Evolutionary conservation across 2,888 invertebrate species (phyloP).

Genomic region (Clusia tigrina): DNA sequence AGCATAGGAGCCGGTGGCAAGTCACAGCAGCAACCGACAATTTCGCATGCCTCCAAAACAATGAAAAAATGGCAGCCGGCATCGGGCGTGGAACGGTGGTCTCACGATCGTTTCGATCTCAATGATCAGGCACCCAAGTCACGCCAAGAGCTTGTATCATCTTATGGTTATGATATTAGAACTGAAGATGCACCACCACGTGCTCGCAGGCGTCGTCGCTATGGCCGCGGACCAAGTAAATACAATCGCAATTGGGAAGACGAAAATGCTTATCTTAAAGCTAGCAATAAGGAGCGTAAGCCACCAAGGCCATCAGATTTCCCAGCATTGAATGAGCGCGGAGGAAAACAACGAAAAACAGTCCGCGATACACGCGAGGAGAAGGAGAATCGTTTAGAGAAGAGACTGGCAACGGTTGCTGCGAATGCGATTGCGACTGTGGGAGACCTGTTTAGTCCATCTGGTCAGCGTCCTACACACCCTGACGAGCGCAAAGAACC

Average conservation of each 20-base stretch:
- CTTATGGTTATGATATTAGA: conserved; percentile 82
- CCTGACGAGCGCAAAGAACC: too few species aligned
- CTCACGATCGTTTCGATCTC: conserved; percentile 76
- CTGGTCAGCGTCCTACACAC: too few species aligned
- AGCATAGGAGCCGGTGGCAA: conserved; percentile 58
- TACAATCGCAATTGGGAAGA: conserved; percentile 94
- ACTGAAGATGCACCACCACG: conserved; percentile 91
- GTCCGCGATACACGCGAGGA: conserved; percentile 53
- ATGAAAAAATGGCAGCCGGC: conserved; percentile 64
- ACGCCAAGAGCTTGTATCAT: conserved; percentile 46
- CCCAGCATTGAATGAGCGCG: conserved; percentile 65
- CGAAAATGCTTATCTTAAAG: conserved; percentile 83
- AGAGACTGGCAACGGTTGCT: too few species aligned
- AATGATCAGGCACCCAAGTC: conserved; percentile 70
- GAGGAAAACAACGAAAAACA: conserved; percentile 38
- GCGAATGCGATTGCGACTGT: too few species aligned
- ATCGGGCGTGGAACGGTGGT: conserved; percentile 74
- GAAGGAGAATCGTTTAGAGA: conserved; percentile 61
- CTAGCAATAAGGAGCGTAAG: conserved; percentile 61
- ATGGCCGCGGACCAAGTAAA: conserved; percentile 91
- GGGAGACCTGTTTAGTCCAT: too few species aligned
- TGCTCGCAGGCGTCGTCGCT: conserved; percentile 83
- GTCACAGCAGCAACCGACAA: conserved; percentile 49
- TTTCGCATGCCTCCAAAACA: conserved; percentile 60
- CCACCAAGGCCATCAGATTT: conserved; percentile 68